These are phyloP conservation scores for Crypturellus undulatus DNA, from an alignment of 2,113 vertebrate species.

Conservation along the genomic window DNA sequence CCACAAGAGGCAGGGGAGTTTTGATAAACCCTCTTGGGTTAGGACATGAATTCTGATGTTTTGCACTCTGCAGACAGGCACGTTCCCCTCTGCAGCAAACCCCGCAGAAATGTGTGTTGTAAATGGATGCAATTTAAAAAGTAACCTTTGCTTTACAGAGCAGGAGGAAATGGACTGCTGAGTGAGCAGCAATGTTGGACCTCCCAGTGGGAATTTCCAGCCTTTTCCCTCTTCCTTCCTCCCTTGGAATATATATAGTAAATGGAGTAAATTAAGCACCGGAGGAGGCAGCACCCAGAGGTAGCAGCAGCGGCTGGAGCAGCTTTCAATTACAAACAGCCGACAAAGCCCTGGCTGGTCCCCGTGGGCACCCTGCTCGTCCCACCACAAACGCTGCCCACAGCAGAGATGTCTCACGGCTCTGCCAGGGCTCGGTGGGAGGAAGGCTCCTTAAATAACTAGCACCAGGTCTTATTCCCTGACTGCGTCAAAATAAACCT, in stretches of 20 bases:
- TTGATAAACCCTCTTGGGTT: background rate
- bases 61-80: background rate
- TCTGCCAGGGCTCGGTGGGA: conserved; percentile 23
- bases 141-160: background rate
- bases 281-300: background rate
- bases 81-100: background rate
- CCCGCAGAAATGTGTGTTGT: background rate
- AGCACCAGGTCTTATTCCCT: background rate
- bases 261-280: background rate
- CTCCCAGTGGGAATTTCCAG: conserved; percentile 54
- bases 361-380: conserved; percentile 11
- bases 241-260: conserved; percentile 12
- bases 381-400: background rate
- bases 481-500: background rate
- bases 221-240: conserved; percentile 65
- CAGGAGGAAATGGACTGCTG: background rate
- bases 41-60: background rate
- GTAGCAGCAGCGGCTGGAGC: background rate
- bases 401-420: conserved; percentile 23
- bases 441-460: conserved; percentile 57
- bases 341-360: conserved; percentile 36
- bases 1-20: background rate
- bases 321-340: background rate
- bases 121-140: background rate
- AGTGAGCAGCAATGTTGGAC: background rate